Conservation (phyloP, 2,888 invertebrate species). For the Chesias legatella region DNA sequence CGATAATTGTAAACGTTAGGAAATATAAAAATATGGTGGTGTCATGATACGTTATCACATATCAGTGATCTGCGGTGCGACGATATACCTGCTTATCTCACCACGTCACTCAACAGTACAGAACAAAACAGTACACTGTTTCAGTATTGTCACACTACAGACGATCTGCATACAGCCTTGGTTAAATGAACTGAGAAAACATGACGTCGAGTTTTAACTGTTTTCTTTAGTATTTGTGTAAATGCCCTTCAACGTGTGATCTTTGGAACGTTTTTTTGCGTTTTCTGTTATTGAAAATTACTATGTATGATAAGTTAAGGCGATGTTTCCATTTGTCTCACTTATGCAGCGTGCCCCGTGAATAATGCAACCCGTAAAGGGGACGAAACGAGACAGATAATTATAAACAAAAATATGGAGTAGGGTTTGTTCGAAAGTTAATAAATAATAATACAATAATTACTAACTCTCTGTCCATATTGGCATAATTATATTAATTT, state of each 20-base stretch:
- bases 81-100: conserved; percentile 45
- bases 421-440: no score
- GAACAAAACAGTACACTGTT: conserved; percentile 32
- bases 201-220: not conserved
- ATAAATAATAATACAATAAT: no score
- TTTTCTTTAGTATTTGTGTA: not conserved
- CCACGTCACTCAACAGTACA: conserved; percentile 53
- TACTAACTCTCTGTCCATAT: no score
- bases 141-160: conserved; percentile 30
- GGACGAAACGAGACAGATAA: no score
- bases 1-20: conserved; percentile 34
- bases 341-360: no score
- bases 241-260: not conserved
- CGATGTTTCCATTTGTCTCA: no score
- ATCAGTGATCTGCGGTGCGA: conserved; percentile 43
- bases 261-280: no score
- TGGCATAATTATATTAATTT: no score
- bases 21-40: conserved; percentile 46
- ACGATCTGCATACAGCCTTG: conserved; percentile 44
- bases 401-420: no score
- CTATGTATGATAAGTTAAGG: no score
- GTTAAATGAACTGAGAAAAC: conserved; percentile 7
- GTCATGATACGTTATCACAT: conserved; percentile 60
- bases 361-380: no score
- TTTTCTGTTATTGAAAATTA: no score